Percentiles rank a stretch among this genome's conserved stretches.
phyloP scores from a whole-genome alignment of 2,797 vertebrate species.

The Alfaro cultratus region DNA sequence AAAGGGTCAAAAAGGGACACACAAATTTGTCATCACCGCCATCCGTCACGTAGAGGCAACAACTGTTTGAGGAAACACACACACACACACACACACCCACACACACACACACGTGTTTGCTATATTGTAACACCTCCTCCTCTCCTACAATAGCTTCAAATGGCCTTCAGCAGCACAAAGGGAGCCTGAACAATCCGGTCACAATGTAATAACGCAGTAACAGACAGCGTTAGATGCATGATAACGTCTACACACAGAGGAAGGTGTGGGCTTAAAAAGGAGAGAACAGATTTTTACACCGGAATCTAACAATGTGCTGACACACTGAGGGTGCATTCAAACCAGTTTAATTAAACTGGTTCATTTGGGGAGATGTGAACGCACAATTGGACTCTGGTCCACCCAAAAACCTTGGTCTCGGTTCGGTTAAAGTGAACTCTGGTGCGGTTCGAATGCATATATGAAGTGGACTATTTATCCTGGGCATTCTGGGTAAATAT shows the following conservation, averaged over 20 bases:
- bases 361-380: too few species aligned
- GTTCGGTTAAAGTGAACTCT: too few species aligned
- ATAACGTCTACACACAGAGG: conserved; percentile 29
- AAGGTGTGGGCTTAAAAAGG: conserved; percentile 4
- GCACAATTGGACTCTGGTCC: too few species aligned
- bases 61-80: conserved; percentile 37
- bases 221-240: conserved; percentile 14
- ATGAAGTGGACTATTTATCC: too few species aligned
- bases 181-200: conserved; percentile 23
- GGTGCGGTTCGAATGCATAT: too few species aligned
- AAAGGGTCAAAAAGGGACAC: conserved; percentile 61
- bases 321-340: not conserved
- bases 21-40: conserved; percentile 20
- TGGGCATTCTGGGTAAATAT: too few species aligned
- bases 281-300: conserved; percentile 7
- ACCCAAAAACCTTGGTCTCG: too few species aligned
- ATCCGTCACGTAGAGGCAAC: conserved; percentile 35
- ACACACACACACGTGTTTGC: conserved; percentile 5
- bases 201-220: conserved; percentile 41
- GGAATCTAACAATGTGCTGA: conserved; percentile 7
- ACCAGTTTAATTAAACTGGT: too few species aligned
- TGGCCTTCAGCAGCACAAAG: conserved; percentile 47
- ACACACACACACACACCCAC: conserved; percentile 23
- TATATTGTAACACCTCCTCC: conserved; percentile 24
- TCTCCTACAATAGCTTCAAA: conserved; percentile 39